These are phyloP conservation scores for Camponotus floridanus DNA, from an alignment of 1,140 invertebrate species.

Conservation along the genomic window DNA sequence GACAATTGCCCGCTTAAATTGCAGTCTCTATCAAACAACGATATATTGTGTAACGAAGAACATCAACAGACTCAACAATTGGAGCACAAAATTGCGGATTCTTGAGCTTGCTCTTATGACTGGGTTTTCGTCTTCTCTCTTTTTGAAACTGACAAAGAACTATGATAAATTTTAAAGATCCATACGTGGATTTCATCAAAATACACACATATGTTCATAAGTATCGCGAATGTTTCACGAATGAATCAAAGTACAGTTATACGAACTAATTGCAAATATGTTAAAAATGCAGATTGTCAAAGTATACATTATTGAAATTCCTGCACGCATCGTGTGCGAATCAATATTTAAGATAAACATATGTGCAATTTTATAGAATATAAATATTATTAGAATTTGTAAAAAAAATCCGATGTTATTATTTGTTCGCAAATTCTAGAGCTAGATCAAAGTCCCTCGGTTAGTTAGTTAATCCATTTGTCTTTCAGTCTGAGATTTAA, in stretches of 20 bases:
- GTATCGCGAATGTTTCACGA: neutral
- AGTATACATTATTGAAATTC: conserved; percentile 13
- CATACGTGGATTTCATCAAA: neutral
- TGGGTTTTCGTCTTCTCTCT: neutral
- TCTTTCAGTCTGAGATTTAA: neutral
- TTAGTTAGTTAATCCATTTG: neutral
- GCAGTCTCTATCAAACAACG: conserved; percentile 6
- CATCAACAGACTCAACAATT: conserved; percentile 32
- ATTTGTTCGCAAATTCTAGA: neutral
- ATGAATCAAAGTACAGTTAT: neutral
- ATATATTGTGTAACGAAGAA: neutral
- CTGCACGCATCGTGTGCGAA: neutral
- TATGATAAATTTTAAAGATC: conserved; percentile 15
- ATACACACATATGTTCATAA: neutral
- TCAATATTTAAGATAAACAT: conserved; percentile 18
- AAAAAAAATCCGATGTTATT: neutral
- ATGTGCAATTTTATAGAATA: conserved; percentile 21
- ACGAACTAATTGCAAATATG: neutral
- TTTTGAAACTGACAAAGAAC: neutral
- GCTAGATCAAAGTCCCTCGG: neutral
- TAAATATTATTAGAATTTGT: conserved; percentile 9
- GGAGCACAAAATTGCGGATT: conserved; percentile 54
- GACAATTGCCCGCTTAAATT: conserved; percentile 79
- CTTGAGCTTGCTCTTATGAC: neutral
- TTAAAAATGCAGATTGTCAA: neutral